Percentiles rank a stretch among this genome's conserved stretches.
Evolutionary conservation across 2,113 vertebrate genomes (phyloP).

Genomic region (Gorsachius goisagi): DNA sequence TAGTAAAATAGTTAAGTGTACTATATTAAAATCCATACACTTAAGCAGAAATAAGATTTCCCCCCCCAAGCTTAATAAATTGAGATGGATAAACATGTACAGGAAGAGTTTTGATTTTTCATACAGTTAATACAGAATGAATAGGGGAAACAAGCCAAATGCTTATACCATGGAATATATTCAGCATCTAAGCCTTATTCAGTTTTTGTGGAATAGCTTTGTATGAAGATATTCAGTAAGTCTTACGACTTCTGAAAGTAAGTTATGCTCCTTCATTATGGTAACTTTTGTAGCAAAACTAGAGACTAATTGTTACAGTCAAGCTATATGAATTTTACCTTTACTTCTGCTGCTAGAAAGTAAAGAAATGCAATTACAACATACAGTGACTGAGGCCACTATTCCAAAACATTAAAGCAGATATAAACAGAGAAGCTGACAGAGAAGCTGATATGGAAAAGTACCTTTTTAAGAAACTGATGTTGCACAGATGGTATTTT

Average conservation of each 20-base stretch:
- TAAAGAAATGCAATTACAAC: background rate
- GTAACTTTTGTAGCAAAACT: background rate
- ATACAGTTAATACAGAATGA: background rate
- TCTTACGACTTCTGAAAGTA: background rate
- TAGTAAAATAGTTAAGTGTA: constrained; percentile 38
- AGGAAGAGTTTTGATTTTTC: background rate
- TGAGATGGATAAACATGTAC: background rate
- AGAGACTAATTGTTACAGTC: background rate
- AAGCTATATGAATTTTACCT: background rate
- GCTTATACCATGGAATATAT: background rate
- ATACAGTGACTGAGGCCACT: background rate
- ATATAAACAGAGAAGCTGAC: background rate
- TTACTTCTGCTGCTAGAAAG: background rate
- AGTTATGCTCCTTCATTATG: background rate
- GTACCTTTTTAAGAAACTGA: background rate
- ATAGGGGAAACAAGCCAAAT: background rate
- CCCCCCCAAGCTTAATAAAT: background rate
- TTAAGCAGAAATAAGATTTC: background rate
- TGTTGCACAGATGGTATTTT: background rate
- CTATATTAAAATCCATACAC: background rate
- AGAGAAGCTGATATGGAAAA: background rate
- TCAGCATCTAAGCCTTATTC: background rate
- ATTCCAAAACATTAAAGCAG: background rate
- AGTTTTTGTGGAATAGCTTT: background rate
- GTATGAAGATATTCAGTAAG: background rate